Base-by-base conservation (phyloP, 2,113 vertebrate genomes). In the Oreochromis tanganicae region DNA sequence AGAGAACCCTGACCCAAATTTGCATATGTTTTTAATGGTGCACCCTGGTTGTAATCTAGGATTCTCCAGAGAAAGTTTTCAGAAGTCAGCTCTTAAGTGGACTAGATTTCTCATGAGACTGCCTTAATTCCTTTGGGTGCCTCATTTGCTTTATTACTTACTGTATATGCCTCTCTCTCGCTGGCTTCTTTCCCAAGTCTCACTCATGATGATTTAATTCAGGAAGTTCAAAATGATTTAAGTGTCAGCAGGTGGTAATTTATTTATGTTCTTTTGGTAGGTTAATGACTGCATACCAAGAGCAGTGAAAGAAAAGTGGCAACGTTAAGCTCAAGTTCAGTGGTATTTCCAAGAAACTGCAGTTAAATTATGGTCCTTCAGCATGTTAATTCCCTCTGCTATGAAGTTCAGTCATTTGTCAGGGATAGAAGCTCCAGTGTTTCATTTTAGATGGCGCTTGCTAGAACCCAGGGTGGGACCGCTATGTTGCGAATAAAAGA, bases 331-430 rank as follows among this genome's bases (percentile, higher is more conserved):
- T 86, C 59, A 88, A 90, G 85, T 89, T 91, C 78, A 81, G 86
- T 59, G 54, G 85, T 82, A 87, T 87, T 93, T 94, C 85, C 86
- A 82, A 83, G 81, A 91, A 95, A 89, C n/a, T 21, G 66, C 55
- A 75, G 29, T 88, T 87, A 82, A 94, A 92, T 92, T 82, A 94
- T 82, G 75, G 87, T 89, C 87, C 93, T 94, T 94, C 85, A 85
- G 78, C 75, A 84, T 90, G 80, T 84, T 91, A 90, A 90, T 93
- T 88, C 87, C 55, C 82, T 89, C 34, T 17, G 79, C 81, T 88
- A 38, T 87, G 86, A 91, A 90, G 85, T 87, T 91, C 83, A 73
- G 66, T 82, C 84, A 88, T 85, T 92, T 88, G 24, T 91, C 80
- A 84, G 87, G 48, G 1, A 75, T 90, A 50, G 85, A 78, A 29